Evolutionary conservation across 2,888 invertebrate genomes (phyloP), one percentile per base, ranked within the genome.

Genomic region (Scaptomyza reducta): DNA sequence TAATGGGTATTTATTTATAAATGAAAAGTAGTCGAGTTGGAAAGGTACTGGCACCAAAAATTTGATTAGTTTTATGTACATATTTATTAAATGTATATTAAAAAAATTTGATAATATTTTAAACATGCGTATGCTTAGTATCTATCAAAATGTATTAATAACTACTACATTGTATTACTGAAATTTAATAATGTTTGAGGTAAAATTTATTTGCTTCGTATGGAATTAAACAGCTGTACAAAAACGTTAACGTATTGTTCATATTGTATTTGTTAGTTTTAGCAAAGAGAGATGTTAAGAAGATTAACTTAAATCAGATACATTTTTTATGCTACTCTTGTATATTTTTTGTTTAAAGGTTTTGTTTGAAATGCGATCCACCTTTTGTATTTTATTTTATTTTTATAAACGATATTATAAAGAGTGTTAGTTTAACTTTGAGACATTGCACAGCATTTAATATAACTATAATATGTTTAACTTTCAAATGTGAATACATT

Each of bases 391-490:
- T 58, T 45, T 27, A 22, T 72, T 63, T 54, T 27, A 50, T 76
- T 67, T 42, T 35, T 59, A 68, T 67, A 62, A 62, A 69, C 63
- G 71, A 70, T 70, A 59, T 77, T 74, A 67, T 77, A 65, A 81
- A 75, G 59, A 81, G 68, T 77, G 62, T 77, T 84, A 74, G 87
- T 84, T 84, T 84, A 87, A 87, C 83, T 84, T 84, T 84, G 81
- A 84, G 83, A 84, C 83, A 79, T 85, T 83, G 80, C 83, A 83
- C 83, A 83, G 83, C 83, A 63, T 73, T 81, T 77, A 41, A 33
- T 61, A 22, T 70, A 74, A 66, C 51, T 82, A 65, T 70, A 67
- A 80, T 75, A 79, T 75, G 72, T 33, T 65, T 61, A 63, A 65
- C 49, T 68, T 70, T 63, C 61, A 47, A 63, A 58, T 74, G 51